These are phyloP conservation scores for Mercenaria mercenaria DNA, from an alignment of 1,140 invertebrate species.

Conservation along the genomic window DNA sequence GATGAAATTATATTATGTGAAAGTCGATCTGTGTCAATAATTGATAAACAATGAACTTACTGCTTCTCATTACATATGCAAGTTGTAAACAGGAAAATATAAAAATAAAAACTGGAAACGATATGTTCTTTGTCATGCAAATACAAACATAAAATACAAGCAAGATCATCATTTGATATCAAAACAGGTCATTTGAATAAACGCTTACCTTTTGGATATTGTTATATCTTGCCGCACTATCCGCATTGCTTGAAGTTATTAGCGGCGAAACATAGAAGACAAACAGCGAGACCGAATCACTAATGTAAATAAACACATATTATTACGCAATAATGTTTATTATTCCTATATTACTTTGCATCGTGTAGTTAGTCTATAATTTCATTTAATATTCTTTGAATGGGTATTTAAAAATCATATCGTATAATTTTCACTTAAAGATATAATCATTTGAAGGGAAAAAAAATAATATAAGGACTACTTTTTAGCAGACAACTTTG, in stretches of 20 bases:
- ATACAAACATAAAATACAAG: background rate
- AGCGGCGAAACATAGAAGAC: slow-evolving; percentile 61
- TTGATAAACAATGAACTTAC: slow-evolving; percentile 12
- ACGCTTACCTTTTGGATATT: slow-evolving; percentile 37
- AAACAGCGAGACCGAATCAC: slow-evolving; percentile 62
- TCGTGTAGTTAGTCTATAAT: too few relatives aligned
- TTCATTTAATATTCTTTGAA: too few relatives aligned
- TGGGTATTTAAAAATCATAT: too few relatives aligned
- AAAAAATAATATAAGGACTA: slow-evolving; percentile 3
- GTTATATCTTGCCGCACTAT: slow-evolving; percentile 42
- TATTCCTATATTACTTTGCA: too few relatives aligned
- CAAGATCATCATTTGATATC: background rate
- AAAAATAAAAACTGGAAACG: background rate
- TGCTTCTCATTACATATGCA: slow-evolving; percentile 52
- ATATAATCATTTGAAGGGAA: background rate
- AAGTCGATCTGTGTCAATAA: background rate
- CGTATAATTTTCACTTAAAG: too few relatives aligned
- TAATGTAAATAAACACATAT: slow-evolving; percentile 69
- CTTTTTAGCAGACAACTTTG: slow-evolving; percentile 61
- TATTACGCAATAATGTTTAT: slow-evolving; percentile 38
- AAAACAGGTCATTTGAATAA: slow-evolving; percentile 33
- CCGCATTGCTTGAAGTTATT: slow-evolving; percentile 53
- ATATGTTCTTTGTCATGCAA: background rate
- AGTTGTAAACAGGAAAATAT: slow-evolving; percentile 10
- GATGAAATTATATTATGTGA: background rate